A percentile compares a stretch with the other conserved stretches of the same genome.
These are phyloP conservation scores for Seira ritae DNA, from an alignment of 2,888 invertebrate genomes.

Conservation along the genomic window DNA sequence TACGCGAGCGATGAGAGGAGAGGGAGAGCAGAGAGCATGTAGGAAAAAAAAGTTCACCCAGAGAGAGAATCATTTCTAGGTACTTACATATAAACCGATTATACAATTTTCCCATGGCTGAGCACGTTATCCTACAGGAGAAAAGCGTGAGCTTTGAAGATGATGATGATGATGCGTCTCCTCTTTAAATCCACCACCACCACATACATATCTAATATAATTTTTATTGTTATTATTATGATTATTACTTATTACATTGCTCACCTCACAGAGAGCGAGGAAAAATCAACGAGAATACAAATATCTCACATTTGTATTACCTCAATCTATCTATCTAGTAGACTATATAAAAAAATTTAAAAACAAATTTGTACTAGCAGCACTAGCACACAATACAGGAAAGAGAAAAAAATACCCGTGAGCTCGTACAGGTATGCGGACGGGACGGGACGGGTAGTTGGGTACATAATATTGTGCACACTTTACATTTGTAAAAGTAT, in stretches of 20 bases:
- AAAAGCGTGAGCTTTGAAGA: slow-evolving; percentile 15
- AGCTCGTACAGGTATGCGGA: too few species aligned
- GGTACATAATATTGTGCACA: not conserved
- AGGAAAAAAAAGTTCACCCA: not conserved
- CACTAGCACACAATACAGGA: too few species aligned
- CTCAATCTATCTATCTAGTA: too few species aligned
- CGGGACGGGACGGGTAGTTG: too few species aligned
- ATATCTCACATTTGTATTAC: slow-evolving; percentile 45
- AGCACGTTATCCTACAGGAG: slow-evolving; percentile 33
- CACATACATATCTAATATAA: slow-evolving; percentile 49
- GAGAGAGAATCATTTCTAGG: not conserved
- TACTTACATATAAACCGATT: slow-evolving; percentile 31
- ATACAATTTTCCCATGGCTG: slow-evolving; percentile 64
- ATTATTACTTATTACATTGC: slow-evolving; percentile 60
- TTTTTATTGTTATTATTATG: slow-evolving; percentile 48
- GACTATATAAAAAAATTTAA: slow-evolving; percentile 6
- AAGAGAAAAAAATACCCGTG: slow-evolving; percentile 12
- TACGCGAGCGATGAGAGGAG: not conserved
- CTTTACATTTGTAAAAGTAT: slow-evolving; percentile 12
- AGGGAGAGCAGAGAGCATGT: slow-evolving; percentile 2
- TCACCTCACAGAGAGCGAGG: slow-evolving; percentile 59
- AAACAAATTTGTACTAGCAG: not conserved
- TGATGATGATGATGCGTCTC: slow-evolving; percentile 12
- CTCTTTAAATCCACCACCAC: too few species aligned
- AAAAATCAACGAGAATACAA: slow-evolving; percentile 59